A percentile compares a stretch with the other conserved stretches of the same genome.
Conservation (phyloP, 2,113 vertebrate genomes). For the Anser cygnoides region DNA sequence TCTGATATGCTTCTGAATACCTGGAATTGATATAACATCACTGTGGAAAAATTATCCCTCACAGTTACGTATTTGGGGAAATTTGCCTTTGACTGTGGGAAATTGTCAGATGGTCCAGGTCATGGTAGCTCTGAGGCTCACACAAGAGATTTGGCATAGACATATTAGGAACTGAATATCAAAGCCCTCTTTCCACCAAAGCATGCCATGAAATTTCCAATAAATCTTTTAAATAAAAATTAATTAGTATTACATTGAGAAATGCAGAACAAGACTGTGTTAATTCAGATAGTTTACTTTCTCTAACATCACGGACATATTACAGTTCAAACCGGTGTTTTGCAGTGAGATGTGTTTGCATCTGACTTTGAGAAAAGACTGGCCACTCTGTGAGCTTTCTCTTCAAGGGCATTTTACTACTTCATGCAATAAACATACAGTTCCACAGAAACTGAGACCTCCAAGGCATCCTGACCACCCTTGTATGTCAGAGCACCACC, state of each 20-base stretch:
- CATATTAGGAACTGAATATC: conserved; percentile 40
- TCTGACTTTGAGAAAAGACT: background rate
- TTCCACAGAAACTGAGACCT: background rate
- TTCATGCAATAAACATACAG: background rate
- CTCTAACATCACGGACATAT: background rate
- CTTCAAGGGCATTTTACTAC: background rate
- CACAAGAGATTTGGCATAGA: background rate
- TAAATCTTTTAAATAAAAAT: conserved; percentile 60
- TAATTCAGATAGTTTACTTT: background rate
- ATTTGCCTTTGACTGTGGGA: conserved; percentile 37
- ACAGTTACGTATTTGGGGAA: background rate
- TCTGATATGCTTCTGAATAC: background rate
- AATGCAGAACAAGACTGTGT: background rate
- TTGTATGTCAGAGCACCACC: background rate
- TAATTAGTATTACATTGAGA: conserved; percentile 10
- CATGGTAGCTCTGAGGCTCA: conserved; percentile 14
- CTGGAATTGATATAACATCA: background rate
- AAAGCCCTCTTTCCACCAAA: conserved; percentile 37
- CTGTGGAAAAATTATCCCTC: background rate
- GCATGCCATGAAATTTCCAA: conserved; percentile 43
- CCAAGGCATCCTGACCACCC: background rate
- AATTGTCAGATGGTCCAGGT: conserved; percentile 36
- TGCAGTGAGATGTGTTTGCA: background rate
- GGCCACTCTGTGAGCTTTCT: background rate
- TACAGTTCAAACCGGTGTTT: background rate